phyloP scores from a whole-genome alignment of 2,797 vertebrate genomes.

The Psittacula derbiana region DNA sequence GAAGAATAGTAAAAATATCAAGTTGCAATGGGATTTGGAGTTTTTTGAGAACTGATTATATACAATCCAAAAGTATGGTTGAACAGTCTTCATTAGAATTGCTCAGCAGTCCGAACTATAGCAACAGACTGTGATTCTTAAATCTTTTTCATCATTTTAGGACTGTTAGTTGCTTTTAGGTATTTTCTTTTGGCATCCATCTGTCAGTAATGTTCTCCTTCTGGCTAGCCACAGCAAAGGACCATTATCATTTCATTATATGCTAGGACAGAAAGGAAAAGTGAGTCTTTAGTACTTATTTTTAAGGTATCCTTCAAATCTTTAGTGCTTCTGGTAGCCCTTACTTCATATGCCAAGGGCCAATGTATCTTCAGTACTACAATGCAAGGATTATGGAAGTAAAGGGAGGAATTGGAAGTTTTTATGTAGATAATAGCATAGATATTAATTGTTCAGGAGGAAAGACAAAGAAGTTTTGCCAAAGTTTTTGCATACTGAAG shows the following conservation, averaged over 20 bases:
- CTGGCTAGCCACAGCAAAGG: neutral
- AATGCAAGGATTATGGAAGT: neutral
- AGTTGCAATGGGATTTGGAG: neutral
- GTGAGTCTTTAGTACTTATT: neutral
- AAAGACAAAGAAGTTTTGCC: neutral
- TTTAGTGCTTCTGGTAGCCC: neutral
- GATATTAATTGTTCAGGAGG: neutral
- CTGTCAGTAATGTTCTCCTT: conserved; percentile 20
- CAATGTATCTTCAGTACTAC: neutral
- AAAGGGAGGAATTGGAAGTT: neutral
- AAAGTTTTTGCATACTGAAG: neutral
- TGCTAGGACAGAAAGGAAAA: neutral
- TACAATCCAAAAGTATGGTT: neutral
- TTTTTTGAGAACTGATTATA: neutral
- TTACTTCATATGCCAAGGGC: neutral
- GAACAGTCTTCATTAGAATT: neutral
- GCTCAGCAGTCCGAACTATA: neutral
- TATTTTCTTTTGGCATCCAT: conserved; percentile 32
- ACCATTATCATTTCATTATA: neutral
- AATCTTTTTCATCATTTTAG: conserved; percentile 21
- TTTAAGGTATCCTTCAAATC: neutral
- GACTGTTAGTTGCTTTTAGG: conserved; percentile 22
- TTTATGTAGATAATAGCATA: neutral
- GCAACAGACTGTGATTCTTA: conserved; percentile 24
- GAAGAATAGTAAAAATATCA: neutral